Evolutionary conservation across 2,888 invertebrate species (phyloP).

Genomic region (Tetanocera ferruginea): DNA sequence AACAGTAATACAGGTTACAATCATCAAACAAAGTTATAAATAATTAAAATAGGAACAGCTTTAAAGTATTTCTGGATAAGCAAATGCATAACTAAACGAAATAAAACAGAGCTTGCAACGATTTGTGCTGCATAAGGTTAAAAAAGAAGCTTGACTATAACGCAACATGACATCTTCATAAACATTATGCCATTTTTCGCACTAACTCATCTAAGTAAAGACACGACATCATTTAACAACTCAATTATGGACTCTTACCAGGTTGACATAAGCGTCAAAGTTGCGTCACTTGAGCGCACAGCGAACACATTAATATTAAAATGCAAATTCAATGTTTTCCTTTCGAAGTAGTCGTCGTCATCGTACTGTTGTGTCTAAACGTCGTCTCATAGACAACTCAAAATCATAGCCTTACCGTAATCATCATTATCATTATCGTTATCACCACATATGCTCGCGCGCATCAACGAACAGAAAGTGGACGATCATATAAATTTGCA

Average conservation of each 20-base stretch:
- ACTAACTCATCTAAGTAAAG: slow-evolving; percentile 38
- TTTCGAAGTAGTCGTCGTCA: not conserved
- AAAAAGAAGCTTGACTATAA: not conserved
- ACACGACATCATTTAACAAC: slow-evolving; percentile 17
- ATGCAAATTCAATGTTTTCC: slow-evolving; percentile 24
- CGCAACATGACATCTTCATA: not conserved
- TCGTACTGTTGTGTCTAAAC: not conserved
- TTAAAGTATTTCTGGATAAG: not conserved
- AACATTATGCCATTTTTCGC: not conserved
- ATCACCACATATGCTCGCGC: slow-evolving; percentile 44
- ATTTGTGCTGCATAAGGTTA: not conserved
- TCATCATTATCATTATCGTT: slow-evolving; percentile 47
- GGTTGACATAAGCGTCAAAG: slow-evolving; percentile 31
- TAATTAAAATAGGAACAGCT: not conserved
- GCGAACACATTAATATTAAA: slow-evolving; percentile 26
- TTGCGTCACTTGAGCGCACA: slow-evolving; percentile 29
- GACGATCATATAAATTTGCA: slow-evolving; percentile 34
- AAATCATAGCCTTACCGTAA: slow-evolving; percentile 24
- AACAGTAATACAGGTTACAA: not conserved
- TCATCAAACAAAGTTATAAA: not conserved
- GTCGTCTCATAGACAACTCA: slow-evolving; percentile 39
- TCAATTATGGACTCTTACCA: slow-evolving; percentile 10
- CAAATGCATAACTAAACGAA: not conserved
- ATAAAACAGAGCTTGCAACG: not conserved
- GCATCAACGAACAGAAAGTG: slow-evolving; percentile 18